Evolutionary conservation across 2,113 vertebrate species (phyloP), one percentile per base, ranked within the genome.

Genomic region (Sialia sialis): DNA sequence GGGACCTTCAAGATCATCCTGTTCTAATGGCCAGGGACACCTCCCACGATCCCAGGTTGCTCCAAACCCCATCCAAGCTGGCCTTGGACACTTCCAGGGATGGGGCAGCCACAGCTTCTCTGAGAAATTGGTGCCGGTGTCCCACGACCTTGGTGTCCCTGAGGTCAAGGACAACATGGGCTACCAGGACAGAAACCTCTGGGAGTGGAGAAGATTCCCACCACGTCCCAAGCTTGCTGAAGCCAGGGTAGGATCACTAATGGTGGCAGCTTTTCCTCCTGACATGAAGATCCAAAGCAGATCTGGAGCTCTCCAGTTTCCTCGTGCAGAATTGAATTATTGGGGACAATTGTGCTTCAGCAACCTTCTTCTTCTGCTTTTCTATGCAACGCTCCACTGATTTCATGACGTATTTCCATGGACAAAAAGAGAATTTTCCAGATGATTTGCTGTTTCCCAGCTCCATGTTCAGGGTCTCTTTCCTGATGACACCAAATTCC

Each of bases 311-410:
- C 34, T 34, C 56, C 16, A 1, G 23, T 26, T 48, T 19, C n/a
- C 52, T 43, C 0, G 1, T 19, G 29, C 5, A 20, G 43, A 67
- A 9, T 14, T 0, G 4, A 49, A 17, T n/a, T 8, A 26, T 5
- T 9, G 20, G 51, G 72, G 30, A 79, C 22, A 6, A 11, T 2
- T 15, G 49, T 0, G 2, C 34, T 11, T 2, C 0, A 3, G 27
- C 30, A 55, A 59, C 4, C 20, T 38, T 11, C 69, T 6, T 7
- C 43, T 54, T 48, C 39, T 39, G 54, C 43, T 38, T 77, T 41
- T 10, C 52, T 58, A 51, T 17, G 41, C 0, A 1, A 41, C 0
- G 0, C 12, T 44, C 46, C 41, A 7, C 16, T 0, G 0, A 1
- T 30, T 64, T 18, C 62, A 60, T 22, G 2, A 8, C 16, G 2